Evolutionary conservation across 1,140 invertebrate species (phyloP), one percentile per base, ranked within the genome.

Genomic region (Achatina immaculata): DNA sequence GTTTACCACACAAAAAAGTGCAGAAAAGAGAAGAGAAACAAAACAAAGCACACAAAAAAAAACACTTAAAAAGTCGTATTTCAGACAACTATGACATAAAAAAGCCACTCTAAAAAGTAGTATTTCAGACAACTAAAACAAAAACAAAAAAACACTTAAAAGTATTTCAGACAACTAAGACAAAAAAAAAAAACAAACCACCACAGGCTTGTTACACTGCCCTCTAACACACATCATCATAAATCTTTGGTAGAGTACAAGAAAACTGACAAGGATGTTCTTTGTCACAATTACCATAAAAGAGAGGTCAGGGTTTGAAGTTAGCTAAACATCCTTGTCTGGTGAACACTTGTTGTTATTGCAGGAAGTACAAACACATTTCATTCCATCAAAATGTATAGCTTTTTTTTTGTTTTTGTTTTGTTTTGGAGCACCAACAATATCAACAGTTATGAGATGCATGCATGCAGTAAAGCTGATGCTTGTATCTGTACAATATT

Each of bases 271-370:
- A 31, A 62, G 58, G 58, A 55, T 62, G 58, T 62, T 28, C 31
- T 31, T 62, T 62, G 58, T 62, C 58, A 62, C 7, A 62, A 62
- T 62, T 4, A 62, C 4, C 31, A 62, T 34, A 62, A 6, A 62
- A 4, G 58, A 28, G 31, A 19, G 58, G 28, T 19, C 28, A 48
- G 19, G 28, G 58, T 31, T 62, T n/a, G 11, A 31, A 28, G 6
- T 28, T 62, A 62, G 58, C 28, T 62, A 62, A 62, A 62, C 58
- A 62, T 62, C 58, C 58, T 62, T 62, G 58, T 62, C 28, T 31
- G 28, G 28, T 62, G 58, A 62, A 62, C 58, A 62, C 58, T 31
- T 55, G 48, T 62, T 62, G n/a, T 62, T 28, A 62, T 62, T 62
- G 58, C 58, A 62, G 28, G 28, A 58, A 31, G n/a, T 62, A 55